A percentile compares a stretch with the other conserved stretches of the same genome.
These are phyloP conservation scores for Erebia ligea DNA, from an alignment of 2,888 invertebrate species.

Conservation along the genomic window DNA sequence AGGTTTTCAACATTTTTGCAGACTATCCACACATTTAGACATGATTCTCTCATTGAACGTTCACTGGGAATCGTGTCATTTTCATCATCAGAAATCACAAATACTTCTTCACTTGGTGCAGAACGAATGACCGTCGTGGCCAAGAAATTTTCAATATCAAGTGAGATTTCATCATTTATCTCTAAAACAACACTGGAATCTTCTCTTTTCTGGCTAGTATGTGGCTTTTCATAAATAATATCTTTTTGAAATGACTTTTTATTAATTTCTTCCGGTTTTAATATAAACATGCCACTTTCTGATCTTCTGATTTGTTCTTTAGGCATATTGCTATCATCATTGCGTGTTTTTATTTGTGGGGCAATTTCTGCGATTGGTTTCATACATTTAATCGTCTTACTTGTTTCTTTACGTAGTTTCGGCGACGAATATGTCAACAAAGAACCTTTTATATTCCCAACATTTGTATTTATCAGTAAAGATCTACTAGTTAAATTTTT, in stretches of 20 bases:
- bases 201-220: background rate
- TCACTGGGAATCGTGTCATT: conserved; percentile 25
- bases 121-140: conserved; percentile 46
- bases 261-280: conserved; percentile 78
- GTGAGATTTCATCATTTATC: conserved; percentile 33
- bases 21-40: conserved; percentile 59
- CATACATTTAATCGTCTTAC: background rate
- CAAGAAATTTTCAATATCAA: conserved; percentile 60
- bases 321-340: conserved; percentile 25
- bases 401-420: background rate
- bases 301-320: conserved; percentile 41
- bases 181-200: conserved; percentile 14
- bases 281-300: conserved; percentile 62
- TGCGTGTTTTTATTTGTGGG: conserved; percentile 57
- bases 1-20: conserved; percentile 57
- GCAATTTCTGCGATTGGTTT: conserved; percentile 52
- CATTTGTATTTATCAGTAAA: conserved; percentile 20
- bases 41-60: conserved; percentile 25
- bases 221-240: conserved; percentile 1
- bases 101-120: conserved; percentile 45
- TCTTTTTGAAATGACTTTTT: conserved; percentile 49
- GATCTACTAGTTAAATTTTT: conserved; percentile 23
- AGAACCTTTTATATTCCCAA: background rate
- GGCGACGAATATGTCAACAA: background rate
- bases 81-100: conserved; percentile 53